Conservation (phyloP, 1,140 invertebrate species). For the Ostrea denselamellosa region DNA sequence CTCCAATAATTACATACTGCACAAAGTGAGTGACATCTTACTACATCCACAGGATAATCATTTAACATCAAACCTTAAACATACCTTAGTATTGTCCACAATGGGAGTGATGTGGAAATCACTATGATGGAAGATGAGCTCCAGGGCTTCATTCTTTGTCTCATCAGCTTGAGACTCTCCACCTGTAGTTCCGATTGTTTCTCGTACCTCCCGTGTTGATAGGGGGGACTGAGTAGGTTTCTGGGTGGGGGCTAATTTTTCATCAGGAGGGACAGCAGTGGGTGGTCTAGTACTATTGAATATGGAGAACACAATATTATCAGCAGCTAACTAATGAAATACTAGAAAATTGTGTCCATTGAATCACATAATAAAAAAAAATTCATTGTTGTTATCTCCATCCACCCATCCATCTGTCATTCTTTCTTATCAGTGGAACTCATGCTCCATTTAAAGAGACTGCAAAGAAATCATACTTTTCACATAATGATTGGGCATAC, state of each 20-base stretch:
- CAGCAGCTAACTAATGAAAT: too few relatives aligned
- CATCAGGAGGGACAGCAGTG: conserved; percentile 73
- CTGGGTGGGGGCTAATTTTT: conserved; percentile 69
- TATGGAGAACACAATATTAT: not conserved
- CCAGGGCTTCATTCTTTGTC: conserved; percentile 62
- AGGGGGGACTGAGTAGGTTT: conserved; percentile 66
- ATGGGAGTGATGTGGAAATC: conserved; percentile 75
- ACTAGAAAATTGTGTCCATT: too few relatives aligned
- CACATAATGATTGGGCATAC: too few relatives aligned
- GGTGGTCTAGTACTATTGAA: conserved; percentile 72
- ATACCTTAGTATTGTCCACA: conserved; percentile 77
- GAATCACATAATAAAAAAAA: too few relatives aligned
- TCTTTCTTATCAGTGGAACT: too few relatives aligned
- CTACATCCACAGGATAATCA: too few relatives aligned
- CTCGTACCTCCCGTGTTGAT: conserved; percentile 68
- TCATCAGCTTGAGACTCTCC: conserved; percentile 58
- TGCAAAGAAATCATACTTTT: too few relatives aligned
- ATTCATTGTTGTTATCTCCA: too few relatives aligned
- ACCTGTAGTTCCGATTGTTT: conserved; percentile 63
- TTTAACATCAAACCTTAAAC: not conserved
- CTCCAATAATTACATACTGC: too few relatives aligned
- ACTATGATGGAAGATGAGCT: conserved; percentile 75
- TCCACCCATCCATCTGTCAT: too few relatives aligned
- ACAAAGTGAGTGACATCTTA: too few relatives aligned
- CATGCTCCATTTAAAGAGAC: too few relatives aligned